Conservation (phyloP, 2,888 invertebrate species). For the Perizoma flavofasciatum region DNA sequence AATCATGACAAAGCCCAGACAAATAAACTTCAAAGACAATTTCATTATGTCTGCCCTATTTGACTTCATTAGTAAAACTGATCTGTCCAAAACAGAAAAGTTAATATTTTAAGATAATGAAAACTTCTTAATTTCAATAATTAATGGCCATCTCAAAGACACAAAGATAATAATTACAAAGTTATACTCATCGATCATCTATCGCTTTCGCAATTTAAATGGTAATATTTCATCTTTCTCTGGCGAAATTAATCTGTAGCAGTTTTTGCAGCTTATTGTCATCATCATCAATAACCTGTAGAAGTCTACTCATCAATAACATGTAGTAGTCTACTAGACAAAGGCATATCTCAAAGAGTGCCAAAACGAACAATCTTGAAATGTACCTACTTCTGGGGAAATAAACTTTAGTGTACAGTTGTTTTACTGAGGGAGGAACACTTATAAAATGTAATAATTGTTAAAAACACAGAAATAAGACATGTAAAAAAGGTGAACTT, state of each 20-base stretch:
- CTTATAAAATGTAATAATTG: too few species aligned
- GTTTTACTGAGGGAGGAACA: too few species aligned
- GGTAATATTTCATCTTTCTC: constrained; percentile 61
- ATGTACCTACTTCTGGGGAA: too few species aligned
- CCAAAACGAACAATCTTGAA: too few species aligned
- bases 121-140: constrained; percentile 22
- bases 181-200: constrained; percentile 48
- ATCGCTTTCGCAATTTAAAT: constrained; percentile 62
- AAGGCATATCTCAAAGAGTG: too few species aligned
- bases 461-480: too few species aligned
- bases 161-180: constrained; percentile 36
- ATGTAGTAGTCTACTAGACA: too few species aligned
- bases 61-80: neutral
- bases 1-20: too few species aligned
- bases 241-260: constrained; percentile 54
- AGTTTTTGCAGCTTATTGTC: constrained; percentile 6
- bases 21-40: too few species aligned
- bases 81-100: constrained; percentile 5
- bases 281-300: neutral
- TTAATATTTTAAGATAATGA: constrained; percentile 13
- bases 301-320: neutral
- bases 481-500: too few species aligned
- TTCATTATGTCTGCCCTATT: neutral
- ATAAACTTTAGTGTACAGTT: too few species aligned
- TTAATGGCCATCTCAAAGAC: constrained; percentile 16